Evolutionary conservation across 2,113 vertebrate genomes (phyloP), one percentile per base, ranked within the genome.

Genomic region (Corythornis madagascariensis): DNA sequence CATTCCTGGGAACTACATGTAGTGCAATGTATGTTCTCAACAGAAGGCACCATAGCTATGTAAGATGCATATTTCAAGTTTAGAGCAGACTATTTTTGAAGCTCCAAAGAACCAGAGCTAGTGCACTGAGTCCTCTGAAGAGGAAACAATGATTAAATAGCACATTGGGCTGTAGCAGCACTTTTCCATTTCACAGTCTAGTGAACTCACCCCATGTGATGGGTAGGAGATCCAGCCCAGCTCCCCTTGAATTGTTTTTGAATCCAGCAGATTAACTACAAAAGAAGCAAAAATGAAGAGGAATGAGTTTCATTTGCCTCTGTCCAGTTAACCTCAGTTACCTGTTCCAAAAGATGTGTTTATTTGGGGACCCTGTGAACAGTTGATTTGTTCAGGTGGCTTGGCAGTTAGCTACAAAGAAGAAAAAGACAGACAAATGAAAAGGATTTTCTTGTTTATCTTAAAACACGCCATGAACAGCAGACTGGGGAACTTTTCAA

Each of bases 211-310:
- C 98, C 99, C 99, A 65, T 99, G 99, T 61, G 98, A 97, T 69
- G 99, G 99, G 95, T 99, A 99, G 97, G 99, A 99, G 97, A 99
- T 99, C 99, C 99, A 99, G 97, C 99, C 98, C 95, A 99, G 98
- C 97, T 99, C 99, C 86, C 99, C 99, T 98, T 99, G 99, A 98
- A 99, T 99, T 95, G 99, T 98, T 98, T 99, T 99, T 61, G 99
- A 99, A 98, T 99, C 99, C 98, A 99, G 98, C 90, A 99, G 98
- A 98, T 99, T 99, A 95, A 99, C 99, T 99, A 97, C 91, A 97
- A 94, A 95, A 94, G 96, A 97, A 94, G 94, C 97, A 28, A 97
- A 81, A 95, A 91, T 66, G 94, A 97, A 97, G 96, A 97, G 88
- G 63, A 98, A 80, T 96, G 43, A 96, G 91, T 92, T 93, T 94